phyloP scores from a whole-genome alignment of 2,797 vertebrate genomes.

The Pipistrellus pipistrellus region DNA sequence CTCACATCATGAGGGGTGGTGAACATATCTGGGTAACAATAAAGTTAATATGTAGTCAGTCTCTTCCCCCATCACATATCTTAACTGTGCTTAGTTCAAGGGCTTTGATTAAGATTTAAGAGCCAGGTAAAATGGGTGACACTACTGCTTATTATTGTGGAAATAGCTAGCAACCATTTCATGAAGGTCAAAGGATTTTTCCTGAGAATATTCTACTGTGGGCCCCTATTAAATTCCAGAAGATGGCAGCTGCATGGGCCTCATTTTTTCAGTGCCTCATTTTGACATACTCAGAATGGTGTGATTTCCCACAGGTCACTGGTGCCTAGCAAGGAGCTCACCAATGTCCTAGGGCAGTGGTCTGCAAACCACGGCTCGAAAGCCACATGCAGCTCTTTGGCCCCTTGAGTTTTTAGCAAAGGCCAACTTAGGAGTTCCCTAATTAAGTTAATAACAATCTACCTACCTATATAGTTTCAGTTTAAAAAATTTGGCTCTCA shows the following conservation, averaged over 20 bases:
- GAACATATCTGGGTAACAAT: neutral
- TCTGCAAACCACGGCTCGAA: rapidly evolving
- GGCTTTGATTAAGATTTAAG: slow-evolving; percentile 10
- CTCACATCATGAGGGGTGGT: neutral
- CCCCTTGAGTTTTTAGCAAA: too few species aligned
- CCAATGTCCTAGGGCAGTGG: neutral
- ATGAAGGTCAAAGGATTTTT: neutral
- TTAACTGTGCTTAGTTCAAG: neutral
- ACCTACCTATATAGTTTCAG: too few species aligned
- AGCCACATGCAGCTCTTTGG: too few species aligned
- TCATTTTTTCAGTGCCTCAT: neutral
- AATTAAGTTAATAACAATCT: too few species aligned
- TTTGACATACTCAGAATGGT: neutral
- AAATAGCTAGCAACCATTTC: slow-evolving; percentile 7
- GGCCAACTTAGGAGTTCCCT: too few species aligned
- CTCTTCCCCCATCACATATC: neutral
- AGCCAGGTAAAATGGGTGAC: neutral
- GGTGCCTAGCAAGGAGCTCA: neutral
- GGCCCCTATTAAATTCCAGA: neutral
- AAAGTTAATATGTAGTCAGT: neutral
- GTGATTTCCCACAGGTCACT: neutral
- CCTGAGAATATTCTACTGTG: neutral
- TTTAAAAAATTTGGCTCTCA: too few species aligned
- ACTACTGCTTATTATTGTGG: neutral
- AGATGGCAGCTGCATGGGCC: neutral